Evolutionary conservation across 2,888 invertebrate species (phyloP).

Genomic region (Lottia scabra): DNA sequence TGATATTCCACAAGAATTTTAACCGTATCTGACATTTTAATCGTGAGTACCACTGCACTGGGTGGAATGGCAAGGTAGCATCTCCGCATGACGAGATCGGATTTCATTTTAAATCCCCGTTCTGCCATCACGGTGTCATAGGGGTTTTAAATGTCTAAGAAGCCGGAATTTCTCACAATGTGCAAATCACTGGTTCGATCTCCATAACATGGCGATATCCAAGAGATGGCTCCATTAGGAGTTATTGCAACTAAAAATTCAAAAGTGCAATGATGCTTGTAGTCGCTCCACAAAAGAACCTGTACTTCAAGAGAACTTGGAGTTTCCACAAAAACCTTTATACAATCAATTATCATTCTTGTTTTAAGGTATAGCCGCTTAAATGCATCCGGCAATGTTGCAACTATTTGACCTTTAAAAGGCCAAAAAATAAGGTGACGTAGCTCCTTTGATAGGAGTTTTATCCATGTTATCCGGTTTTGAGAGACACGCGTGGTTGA

Average conservation of each 20-base stretch:
- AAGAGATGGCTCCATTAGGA: constrained; percentile 30
- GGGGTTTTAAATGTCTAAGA: constrained; percentile 22
- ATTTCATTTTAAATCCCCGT: constrained; percentile 29
- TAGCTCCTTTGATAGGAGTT: constrained; percentile 15
- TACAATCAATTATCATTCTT: constrained; percentile 29
- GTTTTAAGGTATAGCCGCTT: constrained; percentile 16
- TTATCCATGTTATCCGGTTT: constrained; percentile 27
- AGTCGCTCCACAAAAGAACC: constrained; percentile 26
- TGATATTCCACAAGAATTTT: too few relatives aligned
- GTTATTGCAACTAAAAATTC: constrained; percentile 32
- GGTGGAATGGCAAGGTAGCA: constrained; percentile 26
- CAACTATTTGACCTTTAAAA: constrained; percentile 15
- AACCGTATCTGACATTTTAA: too few relatives aligned
- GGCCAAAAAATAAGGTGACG: constrained; percentile 25
- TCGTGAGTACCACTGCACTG: too few relatives aligned
- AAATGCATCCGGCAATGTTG: constrained; percentile 24
- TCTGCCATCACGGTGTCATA: constrained; percentile 35
- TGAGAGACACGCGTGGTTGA: constrained; percentile 14
- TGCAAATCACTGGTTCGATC: constrained; percentile 31
- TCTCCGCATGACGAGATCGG: constrained; percentile 15
- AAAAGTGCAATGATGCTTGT: constrained; percentile 35
- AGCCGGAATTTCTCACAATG: constrained; percentile 25
- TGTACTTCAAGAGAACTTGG: constrained; percentile 20
- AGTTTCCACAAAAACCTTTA: constrained; percentile 29
- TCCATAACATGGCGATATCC: constrained; percentile 29